Evolutionary conservation across 2,797 vertebrate species (phyloP).

Genomic region (Cryptoprocta ferox): DNA sequence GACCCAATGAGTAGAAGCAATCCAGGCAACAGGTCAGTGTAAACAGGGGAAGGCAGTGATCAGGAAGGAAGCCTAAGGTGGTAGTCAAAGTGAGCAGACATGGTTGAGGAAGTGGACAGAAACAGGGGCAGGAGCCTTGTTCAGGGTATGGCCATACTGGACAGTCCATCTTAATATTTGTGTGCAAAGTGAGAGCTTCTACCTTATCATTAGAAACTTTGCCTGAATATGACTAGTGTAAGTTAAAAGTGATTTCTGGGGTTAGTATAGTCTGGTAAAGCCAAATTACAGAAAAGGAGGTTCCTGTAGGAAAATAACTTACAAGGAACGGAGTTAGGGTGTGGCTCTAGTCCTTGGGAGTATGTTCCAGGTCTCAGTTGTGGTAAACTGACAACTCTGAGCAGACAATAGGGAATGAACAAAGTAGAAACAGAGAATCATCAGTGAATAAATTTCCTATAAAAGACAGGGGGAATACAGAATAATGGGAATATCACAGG

Average conservation of each 20-base stretch:
- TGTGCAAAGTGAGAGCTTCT: background rate
- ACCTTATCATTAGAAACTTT: background rate
- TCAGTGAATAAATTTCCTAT: background rate
- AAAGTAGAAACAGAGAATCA: background rate
- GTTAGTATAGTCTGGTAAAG: background rate
- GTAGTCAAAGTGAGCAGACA: background rate
- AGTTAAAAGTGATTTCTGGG: background rate
- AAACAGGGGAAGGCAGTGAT: background rate
- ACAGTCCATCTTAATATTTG: background rate
- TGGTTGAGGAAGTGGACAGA: background rate
- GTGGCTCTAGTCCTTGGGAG: background rate
- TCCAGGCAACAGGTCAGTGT: background rate
- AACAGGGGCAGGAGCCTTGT: background rate
- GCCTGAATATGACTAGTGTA: background rate
- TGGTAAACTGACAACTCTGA: background rate
- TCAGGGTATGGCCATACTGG: background rate
- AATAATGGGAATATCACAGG: background rate
- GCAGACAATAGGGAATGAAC: background rate
- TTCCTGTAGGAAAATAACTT: background rate
- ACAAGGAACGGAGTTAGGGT: too few species aligned
- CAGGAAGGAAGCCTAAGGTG: background rate
- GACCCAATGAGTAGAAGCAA: background rate
- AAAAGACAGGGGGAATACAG: background rate
- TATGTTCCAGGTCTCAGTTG: background rate
- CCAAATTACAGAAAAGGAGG: background rate